Conservation (phyloP, 1,140 invertebrate species). For the Drosophila kurseongensis region DNA sequence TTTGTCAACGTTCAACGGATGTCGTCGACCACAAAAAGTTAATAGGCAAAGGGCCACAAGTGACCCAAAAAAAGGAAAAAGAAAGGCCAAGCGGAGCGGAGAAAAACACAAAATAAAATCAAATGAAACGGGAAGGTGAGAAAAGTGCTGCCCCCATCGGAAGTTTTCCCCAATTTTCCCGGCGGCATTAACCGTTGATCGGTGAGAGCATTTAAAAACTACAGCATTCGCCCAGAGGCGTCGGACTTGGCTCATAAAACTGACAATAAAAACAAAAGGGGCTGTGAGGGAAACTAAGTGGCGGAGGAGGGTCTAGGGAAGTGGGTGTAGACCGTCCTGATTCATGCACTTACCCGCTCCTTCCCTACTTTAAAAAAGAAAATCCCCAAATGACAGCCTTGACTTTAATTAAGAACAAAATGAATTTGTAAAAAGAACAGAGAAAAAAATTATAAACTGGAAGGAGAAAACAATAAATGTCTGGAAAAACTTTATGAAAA, state of each 20-base stretch:
- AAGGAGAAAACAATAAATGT: neutral
- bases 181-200: slow-evolving; percentile 69
- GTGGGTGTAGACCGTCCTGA: slow-evolving; percentile 26
- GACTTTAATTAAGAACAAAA: slow-evolving; percentile 34
- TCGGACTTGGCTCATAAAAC: slow-evolving; percentile 62
- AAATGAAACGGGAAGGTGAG: slow-evolving; percentile 71
- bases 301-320: neutral
- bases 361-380: slow-evolving; percentile 5
- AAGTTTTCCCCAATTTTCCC: slow-evolving; percentile 23
- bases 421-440: neutral
- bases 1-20: slow-evolving; percentile 73
- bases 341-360: slow-evolving; percentile 25
- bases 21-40: slow-evolving; percentile 75
- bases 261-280: slow-evolving; percentile 58
- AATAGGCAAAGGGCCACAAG: slow-evolving; percentile 57
- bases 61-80: slow-evolving; percentile 56
- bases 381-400: slow-evolving; percentile 35
- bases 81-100: slow-evolving; percentile 10
- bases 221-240: slow-evolving; percentile 46
- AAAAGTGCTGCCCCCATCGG: slow-evolving; percentile 52
- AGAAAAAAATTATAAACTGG: neutral
- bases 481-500: neutral
- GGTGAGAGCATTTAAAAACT: slow-evolving; percentile 66
- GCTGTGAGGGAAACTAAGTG: slow-evolving; percentile 1
- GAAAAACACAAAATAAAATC: slow-evolving; percentile 32